A percentile compares a stretch with the other conserved stretches of the same genome.
phyloP scores from a whole-genome alignment of 1,140 invertebrate genomes.

The Onthophagus taurus region DNA sequence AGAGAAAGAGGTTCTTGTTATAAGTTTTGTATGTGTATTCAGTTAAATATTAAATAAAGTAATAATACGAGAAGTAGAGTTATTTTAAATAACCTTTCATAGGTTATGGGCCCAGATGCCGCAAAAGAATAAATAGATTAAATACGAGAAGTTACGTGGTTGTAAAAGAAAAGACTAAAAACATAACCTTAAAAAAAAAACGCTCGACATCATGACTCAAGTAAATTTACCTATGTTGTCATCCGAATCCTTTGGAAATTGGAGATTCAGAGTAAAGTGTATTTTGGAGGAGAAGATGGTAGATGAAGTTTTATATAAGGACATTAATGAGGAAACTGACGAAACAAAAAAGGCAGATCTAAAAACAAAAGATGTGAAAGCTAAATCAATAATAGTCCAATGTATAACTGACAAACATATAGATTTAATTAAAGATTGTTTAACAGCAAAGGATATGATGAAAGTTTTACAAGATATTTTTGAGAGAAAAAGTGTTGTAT shows the following conservation, averaged over 20 bases:
- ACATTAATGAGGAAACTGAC: not conserved
- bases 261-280: not conserved
- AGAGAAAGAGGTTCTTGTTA: too few relatives aligned
- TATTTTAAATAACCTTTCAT: too few relatives aligned
- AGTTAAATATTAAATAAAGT: too few relatives aligned
- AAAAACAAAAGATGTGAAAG: conserved; percentile 1
- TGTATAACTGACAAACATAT: conserved; percentile 8
- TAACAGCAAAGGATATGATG: conserved; percentile 16
- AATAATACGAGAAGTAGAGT: too few relatives aligned
- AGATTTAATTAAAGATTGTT: conserved; percentile 15
- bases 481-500: conserved; percentile 18
- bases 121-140: too few relatives aligned
- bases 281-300: conserved; percentile 11
- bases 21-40: too few relatives aligned
- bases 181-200: too few relatives aligned
- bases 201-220: too few relatives aligned
- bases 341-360: not conserved
- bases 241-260: conserved; percentile 1
- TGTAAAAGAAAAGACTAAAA: too few relatives aligned
- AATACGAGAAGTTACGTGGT: too few relatives aligned
- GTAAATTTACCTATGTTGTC: not conserved
- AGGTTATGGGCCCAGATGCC: too few relatives aligned
- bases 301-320: not conserved
- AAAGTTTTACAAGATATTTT: conserved; percentile 15
- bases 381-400: conserved; percentile 3